Evolutionary conservation across 2,797 vertebrate species (phyloP), one percentile per base, ranked within the genome.

Genomic region (Phyllotis vaccarum): DNA sequence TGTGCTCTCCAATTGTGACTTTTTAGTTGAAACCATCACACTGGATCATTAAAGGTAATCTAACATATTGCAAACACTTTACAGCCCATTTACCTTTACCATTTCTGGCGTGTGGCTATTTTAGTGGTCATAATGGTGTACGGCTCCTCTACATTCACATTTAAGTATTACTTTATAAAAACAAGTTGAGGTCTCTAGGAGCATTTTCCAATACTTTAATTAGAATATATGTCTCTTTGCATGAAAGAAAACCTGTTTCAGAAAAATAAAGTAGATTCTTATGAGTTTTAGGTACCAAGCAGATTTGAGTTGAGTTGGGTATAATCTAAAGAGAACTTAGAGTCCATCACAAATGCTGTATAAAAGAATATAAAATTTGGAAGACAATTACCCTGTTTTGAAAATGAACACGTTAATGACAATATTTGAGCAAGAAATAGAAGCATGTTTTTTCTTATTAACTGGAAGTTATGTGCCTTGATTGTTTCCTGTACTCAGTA

Each of bases 101-200:
- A 3, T 62, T 96, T 86, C 56, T 54, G 10, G 13, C 79, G 13
- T 93, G 72, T 90, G 68, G 49, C 89, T 97, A 88, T 85, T 96
- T 96, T 58, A 95, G 40, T 49, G 21, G 74, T 96, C 93, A 93
- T 21, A 22, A 94, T 81, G 72, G 64, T 80, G 78, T 74, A 86
- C 93, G 93, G 14, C 43, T 88, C 24, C 70, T 95, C 76, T 95
- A 93, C 52, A 96, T 49, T 88, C 76, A 87, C 37, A 49, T 81
- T 52, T 70, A 85, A 92, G 91, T 88, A 70, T 37, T 74, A 31
- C 62, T 93, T 94, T 96, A 81, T 91, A 94, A 93, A 96, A 96
- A 91, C 24, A 90, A 75, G 29, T 74, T 90, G 52, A 91, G 93
- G 16, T 96, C 90, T 49, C 66, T 2, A 86, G 85, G 68, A 56